Base-by-base conservation (phyloP, 2,888 invertebrate genomes). In the Agriotes lineatus region DNA sequence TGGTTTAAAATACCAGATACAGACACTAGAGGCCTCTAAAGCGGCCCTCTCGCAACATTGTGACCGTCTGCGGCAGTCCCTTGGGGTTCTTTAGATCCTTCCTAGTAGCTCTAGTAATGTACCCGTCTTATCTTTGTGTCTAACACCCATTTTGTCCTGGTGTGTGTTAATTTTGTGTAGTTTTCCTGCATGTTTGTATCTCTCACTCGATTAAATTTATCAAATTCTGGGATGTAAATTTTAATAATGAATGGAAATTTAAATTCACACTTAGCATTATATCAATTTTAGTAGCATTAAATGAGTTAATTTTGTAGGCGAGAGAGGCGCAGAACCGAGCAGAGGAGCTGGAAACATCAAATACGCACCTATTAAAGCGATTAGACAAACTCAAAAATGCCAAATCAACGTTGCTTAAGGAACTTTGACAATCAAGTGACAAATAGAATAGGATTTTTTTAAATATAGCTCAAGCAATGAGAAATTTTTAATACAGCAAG, bases 371-470 rank as follows among this genome's bases (percentile, higher is more conserved):
- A 77, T 93, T 96, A 80, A 96, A 97, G 86, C 91, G 99, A 79
- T 89, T 99, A 81, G 99, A 99, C 85, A 99, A 99, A 86, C 90
- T 98, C 82, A 96, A 97, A 89, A 96, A 96, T 86, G 96, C 96
- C 69, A 95, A 97, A 86, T 96, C 96, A 16, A 92, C 95, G 45
- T 88, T 96, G 45, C 88, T 96, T 52, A 96, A 96, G 85, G 96
- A 96, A 82, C 93, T 95, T 86, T 96, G 92, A 94, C 90, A 83
- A 77, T 77, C 77, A 72, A 60, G 74, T 52, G 72, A 72, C 18
- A 66, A 72, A 37, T 76, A 56, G 57, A 44, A 35, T 33, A 61
- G 45, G 45, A 75, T 74, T 62, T 70, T 54, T 70, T 42, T 62
- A 69, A 57, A 60, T 66, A 22, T 45, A 35, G 63, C 68, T 68